phyloP scores from a whole-genome alignment of 2,113 vertebrate species.

The Lycocorax pyrrhopterus region DNA sequence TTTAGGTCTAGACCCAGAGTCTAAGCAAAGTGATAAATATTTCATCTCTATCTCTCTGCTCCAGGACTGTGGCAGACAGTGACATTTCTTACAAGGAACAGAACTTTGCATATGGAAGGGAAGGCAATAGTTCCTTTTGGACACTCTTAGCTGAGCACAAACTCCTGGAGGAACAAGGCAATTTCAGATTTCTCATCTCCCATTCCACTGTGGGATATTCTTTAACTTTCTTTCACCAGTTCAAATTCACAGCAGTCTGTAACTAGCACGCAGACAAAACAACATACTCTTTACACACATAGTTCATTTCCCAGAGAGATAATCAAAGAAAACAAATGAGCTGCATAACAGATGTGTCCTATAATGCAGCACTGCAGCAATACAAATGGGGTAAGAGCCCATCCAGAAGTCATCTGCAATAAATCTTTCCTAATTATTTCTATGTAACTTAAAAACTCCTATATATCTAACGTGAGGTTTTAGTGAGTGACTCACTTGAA shows the following conservation, averaged over 20 bases:
- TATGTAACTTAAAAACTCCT: not conserved
- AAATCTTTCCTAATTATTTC: constrained; percentile 16
- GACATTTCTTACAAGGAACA: not conserved
- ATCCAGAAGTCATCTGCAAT: not conserved
- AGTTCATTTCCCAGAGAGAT: constrained; percentile 27
- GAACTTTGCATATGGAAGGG: not conserved
- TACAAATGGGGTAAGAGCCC: not conserved
- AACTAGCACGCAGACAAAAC: constrained; percentile 47
- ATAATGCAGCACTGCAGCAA: not conserved
- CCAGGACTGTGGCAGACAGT: not conserved
- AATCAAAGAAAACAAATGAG: constrained; percentile 36
- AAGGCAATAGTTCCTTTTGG: not conserved
- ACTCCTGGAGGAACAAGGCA: not conserved
- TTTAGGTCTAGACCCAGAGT: not conserved
- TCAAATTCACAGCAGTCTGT: not conserved
- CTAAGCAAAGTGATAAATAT: not conserved
- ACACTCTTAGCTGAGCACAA: not conserved
- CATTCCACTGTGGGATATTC: not conserved
- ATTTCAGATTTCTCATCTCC: not conserved
- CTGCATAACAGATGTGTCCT: constrained; percentile 19
- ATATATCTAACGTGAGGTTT: not conserved
- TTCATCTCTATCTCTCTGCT: not conserved
- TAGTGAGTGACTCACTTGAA: not conserved
- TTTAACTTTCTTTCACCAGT: not conserved
- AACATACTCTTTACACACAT: not conserved